Percentiles rank a stretch among this genome's conserved stretches.
These are phyloP conservation scores for Mylabris sibirica DNA, from an alignment of 2,888 invertebrate species.

Conservation along the genomic window DNA sequence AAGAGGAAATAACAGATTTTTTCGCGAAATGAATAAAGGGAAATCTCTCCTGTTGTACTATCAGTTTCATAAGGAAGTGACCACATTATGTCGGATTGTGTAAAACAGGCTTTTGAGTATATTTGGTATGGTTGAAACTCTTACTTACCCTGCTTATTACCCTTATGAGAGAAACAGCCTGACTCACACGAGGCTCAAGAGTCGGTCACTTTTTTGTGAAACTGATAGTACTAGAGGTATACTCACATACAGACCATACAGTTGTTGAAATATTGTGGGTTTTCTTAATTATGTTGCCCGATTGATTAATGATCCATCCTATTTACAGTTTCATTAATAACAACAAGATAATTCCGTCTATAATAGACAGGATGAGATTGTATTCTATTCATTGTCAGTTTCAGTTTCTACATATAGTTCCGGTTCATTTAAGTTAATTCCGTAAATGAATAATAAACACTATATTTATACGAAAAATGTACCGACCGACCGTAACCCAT, in stretches of 20 bases:
- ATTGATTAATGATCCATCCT: background rate
- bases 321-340: background rate
- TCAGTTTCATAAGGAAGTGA: too few species aligned
- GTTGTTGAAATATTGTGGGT: conserved; percentile 8
- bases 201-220: too few species aligned
- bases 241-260: too few species aligned
- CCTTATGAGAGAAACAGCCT: too few species aligned
- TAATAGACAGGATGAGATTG: background rate
- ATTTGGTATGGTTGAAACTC: too few species aligned
- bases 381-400: background rate
- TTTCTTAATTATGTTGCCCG: background rate
- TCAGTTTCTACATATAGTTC: background rate
- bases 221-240: too few species aligned
- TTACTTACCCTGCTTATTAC: too few species aligned
- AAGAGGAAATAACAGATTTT: background rate
- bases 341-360: background rate
- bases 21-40: conserved; percentile 1
- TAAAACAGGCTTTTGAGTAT: too few species aligned
- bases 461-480: conserved; percentile 43
- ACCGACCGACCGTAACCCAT: conserved; percentile 46
- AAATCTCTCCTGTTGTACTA: background rate
- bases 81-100: too few species aligned
- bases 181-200: too few species aligned
- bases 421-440: conserved; percentile 43
- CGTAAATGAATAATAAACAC: conserved; percentile 46